Base-by-base conservation (phyloP, 2,888 invertebrate species). In the Sarcophaga variegata region DNA sequence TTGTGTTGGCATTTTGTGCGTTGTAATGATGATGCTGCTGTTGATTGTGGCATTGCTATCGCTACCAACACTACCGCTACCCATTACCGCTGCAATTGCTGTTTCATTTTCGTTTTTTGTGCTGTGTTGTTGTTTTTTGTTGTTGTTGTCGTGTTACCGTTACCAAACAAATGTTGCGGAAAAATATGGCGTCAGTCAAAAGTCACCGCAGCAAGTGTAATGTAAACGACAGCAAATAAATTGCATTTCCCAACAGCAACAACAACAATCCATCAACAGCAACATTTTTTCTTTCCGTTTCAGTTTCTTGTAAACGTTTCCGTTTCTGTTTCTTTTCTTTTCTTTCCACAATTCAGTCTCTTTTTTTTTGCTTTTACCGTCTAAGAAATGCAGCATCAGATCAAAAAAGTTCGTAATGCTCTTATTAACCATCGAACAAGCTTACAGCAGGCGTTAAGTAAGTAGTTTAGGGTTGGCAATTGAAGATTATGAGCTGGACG, bases 131-230 rank as follows among this genome's bases (percentile, higher is more conserved):
- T 3, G 20, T 45, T 47, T 47, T 72, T 45, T 77, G 62, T 25
- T 71, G 60, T 22, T 70, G 49, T 49, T 84, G 64, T 60, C 80
- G 76, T 69, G 72, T 64, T 71, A 81, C 79, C 78, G 78, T 79
- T 81, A 72, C 63, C 70, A 67, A 83, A 83, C 90, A 91, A 91
- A 92, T 91, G 92, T 91, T 88, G 90, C 91, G 89, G 91, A 90
- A 91, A 91, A 87, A 91, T 91, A 91, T 91, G 91, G 91, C 91
- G 90, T 91, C 92, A 91, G 91, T 91, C 91, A 91, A 90, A 91
- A 91, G 92, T 90, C 92, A 91, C 90, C 89, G 89, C 91, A 89
- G 90, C 90, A 90, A 90, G 89, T 89, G 90, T 90, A 90, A 90
- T 90, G 91, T 89, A 88, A 89, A 88, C 90, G 92, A 92, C 92